phyloP scores from a whole-genome alignment of 2,113 vertebrate genomes.

The Poecile atricapillus region DNA sequence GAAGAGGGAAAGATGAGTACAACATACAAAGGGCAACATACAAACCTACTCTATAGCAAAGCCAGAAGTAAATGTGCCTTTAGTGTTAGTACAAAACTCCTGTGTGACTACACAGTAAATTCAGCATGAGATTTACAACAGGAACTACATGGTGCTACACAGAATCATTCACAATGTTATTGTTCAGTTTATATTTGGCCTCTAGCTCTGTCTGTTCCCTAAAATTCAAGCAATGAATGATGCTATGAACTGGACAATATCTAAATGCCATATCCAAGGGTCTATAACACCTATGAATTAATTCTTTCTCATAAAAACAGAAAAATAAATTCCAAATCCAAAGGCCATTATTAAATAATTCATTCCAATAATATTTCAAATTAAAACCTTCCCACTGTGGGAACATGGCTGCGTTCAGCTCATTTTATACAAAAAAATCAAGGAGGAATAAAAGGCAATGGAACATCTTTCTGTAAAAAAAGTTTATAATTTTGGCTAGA shows the following conservation, averaged over 20 bases:
- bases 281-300: background rate
- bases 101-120: background rate
- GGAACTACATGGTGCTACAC: background rate
- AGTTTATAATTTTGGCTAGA: background rate
- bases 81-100: background rate
- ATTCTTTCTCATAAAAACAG: background rate
- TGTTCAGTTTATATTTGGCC: background rate
- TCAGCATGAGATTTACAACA: background rate
- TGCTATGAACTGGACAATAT: background rate
- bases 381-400: background rate
- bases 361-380: background rate
- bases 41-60: background rate
- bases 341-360: background rate
- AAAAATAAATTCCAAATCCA: background rate
- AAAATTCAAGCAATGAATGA: background rate
- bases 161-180: background rate
- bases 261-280: background rate
- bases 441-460: background rate
- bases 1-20: background rate
- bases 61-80: background rate
- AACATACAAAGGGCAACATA: fast-evolving
- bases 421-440: background rate
- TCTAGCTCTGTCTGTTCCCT: background rate
- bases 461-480: background rate
- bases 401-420: background rate